Evolutionary conservation across 2,113 vertebrate genomes (phyloP).

Genomic region (Sinocyclocheilus rhinocerous): DNA sequence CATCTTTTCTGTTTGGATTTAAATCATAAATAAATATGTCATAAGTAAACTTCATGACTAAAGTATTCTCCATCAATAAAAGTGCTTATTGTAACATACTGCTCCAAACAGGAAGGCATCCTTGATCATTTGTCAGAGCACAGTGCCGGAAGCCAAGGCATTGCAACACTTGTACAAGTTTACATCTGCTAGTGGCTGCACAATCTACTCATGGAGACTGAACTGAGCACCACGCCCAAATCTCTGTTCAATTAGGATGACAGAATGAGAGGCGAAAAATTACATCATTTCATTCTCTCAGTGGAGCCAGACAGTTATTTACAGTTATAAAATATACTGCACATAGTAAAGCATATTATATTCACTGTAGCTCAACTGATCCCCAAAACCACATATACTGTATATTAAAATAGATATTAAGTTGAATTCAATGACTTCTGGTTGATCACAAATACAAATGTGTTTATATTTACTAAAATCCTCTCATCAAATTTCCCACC

Average conservation of each 20-base stretch:
- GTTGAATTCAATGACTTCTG: not conserved
- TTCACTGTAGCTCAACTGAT: not conserved
- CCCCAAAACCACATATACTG: not conserved
- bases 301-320: not conserved
- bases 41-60: not conserved
- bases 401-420: no score
- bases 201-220: conserved; percentile 4
- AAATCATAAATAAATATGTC: no score
- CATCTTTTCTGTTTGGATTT: no score
- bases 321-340: not conserved
- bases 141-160: conserved; percentile 5
- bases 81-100: not conserved
- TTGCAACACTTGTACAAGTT: conserved; percentile 23
- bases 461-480: not conserved
- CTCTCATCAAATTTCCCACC: not conserved
- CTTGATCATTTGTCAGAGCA: not conserved
- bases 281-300: conserved; percentile 39
- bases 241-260: conserved; percentile 25
- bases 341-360: not conserved
- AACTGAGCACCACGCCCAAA: conserved; percentile 52
- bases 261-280: not conserved
- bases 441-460: not conserved
- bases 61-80: not conserved
- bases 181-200: not conserved
- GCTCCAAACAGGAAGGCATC: conserved; percentile 9